These are phyloP conservation scores for Furcifer pardalis DNA, from an alignment of 2,797 vertebrate genomes.

Conservation along the genomic window DNA sequence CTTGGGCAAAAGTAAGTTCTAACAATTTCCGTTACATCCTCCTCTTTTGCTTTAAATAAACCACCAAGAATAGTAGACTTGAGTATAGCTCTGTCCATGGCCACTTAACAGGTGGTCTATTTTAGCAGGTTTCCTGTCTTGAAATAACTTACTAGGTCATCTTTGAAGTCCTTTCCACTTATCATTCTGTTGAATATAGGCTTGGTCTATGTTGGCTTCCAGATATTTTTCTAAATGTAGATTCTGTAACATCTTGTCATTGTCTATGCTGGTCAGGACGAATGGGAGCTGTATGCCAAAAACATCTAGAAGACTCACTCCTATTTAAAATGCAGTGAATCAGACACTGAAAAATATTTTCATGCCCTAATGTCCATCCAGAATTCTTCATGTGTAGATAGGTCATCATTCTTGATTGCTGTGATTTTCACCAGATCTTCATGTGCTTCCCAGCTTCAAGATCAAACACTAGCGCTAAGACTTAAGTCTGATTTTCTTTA, in stretches of 20 bases:
- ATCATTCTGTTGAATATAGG: not conserved
- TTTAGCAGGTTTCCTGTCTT: not conserved
- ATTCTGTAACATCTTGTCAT: not conserved
- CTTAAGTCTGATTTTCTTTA: not conserved
- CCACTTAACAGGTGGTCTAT: not conserved
- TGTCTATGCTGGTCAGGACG: not conserved
- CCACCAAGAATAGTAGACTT: not conserved
- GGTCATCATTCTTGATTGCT: not conserved
- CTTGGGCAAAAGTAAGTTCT: constrained; percentile 91
- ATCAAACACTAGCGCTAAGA: not conserved
- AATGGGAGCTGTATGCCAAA: not conserved
- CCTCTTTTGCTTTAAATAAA: not conserved
- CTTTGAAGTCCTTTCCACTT: not conserved
- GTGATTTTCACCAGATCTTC: not conserved
- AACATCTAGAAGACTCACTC: not conserved
- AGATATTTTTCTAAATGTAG: not conserved
- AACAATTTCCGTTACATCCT: not conserved
- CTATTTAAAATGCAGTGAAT: not conserved
- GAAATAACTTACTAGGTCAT: not conserved
- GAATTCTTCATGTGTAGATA: not conserved
- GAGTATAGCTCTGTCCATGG: not conserved
- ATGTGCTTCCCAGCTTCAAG: no score
- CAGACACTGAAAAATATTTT: not conserved
- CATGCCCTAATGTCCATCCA: not conserved
- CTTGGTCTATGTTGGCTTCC: not conserved